A percentile compares a stretch with the other conserved stretches of the same genome.
These are phyloP conservation scores for Lagria hirta DNA, from an alignment of 2,888 invertebrate species.

Conservation along the genomic window DNA sequence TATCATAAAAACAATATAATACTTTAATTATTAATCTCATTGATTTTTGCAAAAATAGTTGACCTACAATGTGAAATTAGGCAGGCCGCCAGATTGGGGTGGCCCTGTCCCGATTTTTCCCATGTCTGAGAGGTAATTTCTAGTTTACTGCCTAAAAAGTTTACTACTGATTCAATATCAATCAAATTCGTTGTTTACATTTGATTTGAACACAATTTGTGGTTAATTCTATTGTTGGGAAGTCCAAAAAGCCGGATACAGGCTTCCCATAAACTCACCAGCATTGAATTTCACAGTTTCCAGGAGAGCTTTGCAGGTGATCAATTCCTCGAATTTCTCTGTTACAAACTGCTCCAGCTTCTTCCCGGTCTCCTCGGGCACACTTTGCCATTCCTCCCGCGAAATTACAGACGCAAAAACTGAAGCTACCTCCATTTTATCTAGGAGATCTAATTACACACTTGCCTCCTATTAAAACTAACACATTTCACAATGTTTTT, in stretches of 20 bases:
- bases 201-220: no score
- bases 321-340: slow-evolving; percentile 68
- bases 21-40: no score
- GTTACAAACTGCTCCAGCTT: slow-evolving; percentile 66
- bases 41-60: no score
- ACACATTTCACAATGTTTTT: slow-evolving; percentile 2
- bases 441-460: not conserved
- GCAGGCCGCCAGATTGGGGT: no score
- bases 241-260: not conserved
- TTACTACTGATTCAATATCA: not conserved
- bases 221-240: no score
- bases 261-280: slow-evolving; percentile 54
- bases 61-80: no score
- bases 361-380: slow-evolving; percentile 58
- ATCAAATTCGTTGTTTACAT: no score
- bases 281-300: slow-evolving; percentile 66
- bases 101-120: no score
- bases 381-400: slow-evolving; percentile 58
- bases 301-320: slow-evolving; percentile 72
- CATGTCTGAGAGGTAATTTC: no score
- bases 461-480: slow-evolving; percentile 2
- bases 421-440: slow-evolving; percentile 44
- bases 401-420: slow-evolving; percentile 53
- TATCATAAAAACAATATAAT: no score
- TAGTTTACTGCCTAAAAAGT: no score